Conservation (phyloP, 1,140 invertebrate species). For the Lanistes nyassanus region DNA sequence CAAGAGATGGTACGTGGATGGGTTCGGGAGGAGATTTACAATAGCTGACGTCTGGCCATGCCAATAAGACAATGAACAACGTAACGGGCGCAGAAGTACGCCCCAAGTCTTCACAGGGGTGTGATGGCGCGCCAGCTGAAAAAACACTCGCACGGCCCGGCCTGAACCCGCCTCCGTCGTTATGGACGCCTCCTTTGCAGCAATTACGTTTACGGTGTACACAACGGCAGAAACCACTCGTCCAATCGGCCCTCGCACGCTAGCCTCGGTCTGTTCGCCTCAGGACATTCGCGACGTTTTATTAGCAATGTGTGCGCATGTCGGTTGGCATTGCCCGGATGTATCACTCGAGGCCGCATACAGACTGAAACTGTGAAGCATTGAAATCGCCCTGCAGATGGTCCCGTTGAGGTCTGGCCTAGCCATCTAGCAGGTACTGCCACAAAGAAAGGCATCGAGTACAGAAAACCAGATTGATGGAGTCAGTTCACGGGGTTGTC, state of each 20-base stretch:
- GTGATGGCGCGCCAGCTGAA: too few relatives aligned
- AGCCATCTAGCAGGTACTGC: not conserved
- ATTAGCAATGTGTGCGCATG: slow-evolving; percentile 1
- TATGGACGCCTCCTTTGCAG: too few relatives aligned
- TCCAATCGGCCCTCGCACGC: not conserved
- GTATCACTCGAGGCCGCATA: not conserved
- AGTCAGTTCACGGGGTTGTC: too few relatives aligned
- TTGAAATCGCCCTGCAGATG: not conserved
- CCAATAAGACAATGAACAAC: too few relatives aligned
- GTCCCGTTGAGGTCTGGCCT: not conserved
- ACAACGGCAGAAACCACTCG: not conserved
- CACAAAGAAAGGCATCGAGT: not conserved
- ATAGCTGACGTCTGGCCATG: too few relatives aligned
- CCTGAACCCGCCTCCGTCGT: too few relatives aligned
- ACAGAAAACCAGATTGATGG: not conserved
- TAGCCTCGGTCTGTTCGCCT: not conserved
- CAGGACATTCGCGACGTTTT: slow-evolving; percentile 1
- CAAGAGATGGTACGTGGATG: too few relatives aligned
- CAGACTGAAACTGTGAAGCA: not conserved
- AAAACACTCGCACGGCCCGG: too few relatives aligned
- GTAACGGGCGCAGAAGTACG: too few relatives aligned
- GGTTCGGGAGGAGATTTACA: too few relatives aligned
- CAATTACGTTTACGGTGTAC: too few relatives aligned
- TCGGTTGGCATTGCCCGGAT: not conserved
- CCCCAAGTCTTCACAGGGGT: too few relatives aligned